phyloP scores from a whole-genome alignment of 2,797 vertebrate species.

The Tachyglossus aculeatus region DNA sequence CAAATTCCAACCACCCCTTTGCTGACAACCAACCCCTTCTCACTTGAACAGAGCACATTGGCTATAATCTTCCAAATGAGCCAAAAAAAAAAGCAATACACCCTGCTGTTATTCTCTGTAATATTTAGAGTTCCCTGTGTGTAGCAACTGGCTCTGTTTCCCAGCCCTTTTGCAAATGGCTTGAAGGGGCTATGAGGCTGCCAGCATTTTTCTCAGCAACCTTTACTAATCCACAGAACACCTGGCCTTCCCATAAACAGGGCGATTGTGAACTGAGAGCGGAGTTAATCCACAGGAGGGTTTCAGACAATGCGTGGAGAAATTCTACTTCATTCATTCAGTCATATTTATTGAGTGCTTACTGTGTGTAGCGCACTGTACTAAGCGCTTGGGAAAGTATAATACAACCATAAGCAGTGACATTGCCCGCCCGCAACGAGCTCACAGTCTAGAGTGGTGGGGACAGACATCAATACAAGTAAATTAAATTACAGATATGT shows the following conservation, averaged over 20 bases:
- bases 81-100: neutral
- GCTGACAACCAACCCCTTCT: neutral
- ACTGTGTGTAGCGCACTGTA: no score
- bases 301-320: neutral
- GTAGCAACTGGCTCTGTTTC: neutral
- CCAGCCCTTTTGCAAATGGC: neutral
- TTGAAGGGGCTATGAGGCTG: constrained; percentile 10
- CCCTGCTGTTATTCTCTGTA: neutral
- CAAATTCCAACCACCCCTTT: no score
- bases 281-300: neutral
- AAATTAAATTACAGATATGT: no score
- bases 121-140: constrained; percentile 8
- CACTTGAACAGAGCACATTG: neutral
- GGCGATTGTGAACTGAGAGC: constrained; percentile 19
- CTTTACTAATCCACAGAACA: constrained; percentile 16
- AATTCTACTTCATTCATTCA: neutral
- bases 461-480: no score
- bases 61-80: neutral
- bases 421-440: no score
- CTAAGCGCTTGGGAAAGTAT: no score
- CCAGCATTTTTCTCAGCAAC: constrained; percentile 6
- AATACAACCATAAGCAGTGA: no score
- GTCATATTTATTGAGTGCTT: no score
- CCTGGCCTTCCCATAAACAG: constrained; percentile 1
- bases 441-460: no score